Percentiles rank a stretch among this genome's conserved stretches.
Evolutionary conservation across 2,113 vertebrate genomes (phyloP).

Genomic region (Acanthisitta chloris): DNA sequence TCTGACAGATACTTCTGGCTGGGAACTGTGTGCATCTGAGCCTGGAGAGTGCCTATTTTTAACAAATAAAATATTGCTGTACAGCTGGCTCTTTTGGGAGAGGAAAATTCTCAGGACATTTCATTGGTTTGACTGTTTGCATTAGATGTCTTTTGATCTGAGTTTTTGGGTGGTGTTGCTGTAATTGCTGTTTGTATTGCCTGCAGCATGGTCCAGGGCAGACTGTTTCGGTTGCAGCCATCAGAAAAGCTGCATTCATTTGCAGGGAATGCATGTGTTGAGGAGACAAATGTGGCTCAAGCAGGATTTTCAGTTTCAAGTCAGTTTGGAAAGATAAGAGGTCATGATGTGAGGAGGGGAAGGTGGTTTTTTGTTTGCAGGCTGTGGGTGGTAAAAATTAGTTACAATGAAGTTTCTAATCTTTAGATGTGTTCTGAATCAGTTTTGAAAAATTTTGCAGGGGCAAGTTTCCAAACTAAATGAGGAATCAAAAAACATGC

Average conservation of each 20-base stretch:
- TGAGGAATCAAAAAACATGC: background rate
- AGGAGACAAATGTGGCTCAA: background rate
- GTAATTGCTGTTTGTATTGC: background rate
- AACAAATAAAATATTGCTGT: background rate
- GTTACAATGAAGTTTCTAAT: background rate
- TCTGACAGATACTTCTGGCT: slow-evolving; percentile 12
- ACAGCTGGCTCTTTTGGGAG: background rate
- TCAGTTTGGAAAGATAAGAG: background rate
- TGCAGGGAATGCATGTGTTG: background rate
- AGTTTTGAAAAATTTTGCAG: background rate
- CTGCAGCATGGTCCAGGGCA: background rate
- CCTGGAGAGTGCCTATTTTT: background rate
- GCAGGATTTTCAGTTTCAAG: background rate
- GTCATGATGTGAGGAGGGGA: background rate
- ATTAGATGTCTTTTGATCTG: background rate
- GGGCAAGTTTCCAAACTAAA: background rate
- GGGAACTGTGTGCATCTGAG: background rate
- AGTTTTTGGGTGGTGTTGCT: background rate
- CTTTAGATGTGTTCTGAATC: background rate
- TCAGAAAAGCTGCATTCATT: background rate
- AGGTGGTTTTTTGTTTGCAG: background rate
- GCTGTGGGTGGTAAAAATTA: background rate
- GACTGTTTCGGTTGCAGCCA: background rate
- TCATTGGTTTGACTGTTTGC: background rate
- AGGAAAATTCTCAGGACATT: background rate